Percentiles rank a stretch among this genome's conserved stretches.
phyloP scores from a whole-genome alignment of 2,888 invertebrate genomes.

The Acholoe squamosa region DNA sequence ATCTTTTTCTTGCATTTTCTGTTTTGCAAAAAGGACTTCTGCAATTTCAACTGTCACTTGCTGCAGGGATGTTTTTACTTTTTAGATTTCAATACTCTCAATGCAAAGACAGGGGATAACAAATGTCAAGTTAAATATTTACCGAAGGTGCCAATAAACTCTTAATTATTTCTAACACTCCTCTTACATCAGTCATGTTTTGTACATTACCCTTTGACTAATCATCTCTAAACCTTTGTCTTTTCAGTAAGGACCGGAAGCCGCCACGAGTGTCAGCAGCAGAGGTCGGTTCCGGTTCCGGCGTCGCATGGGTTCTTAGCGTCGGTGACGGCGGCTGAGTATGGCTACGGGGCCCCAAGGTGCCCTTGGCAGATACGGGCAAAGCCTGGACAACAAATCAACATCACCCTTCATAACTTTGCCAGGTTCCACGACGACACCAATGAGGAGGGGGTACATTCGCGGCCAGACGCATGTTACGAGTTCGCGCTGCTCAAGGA shows the following conservation, averaged over 20 bases:
- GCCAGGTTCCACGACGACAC: conserved; percentile 9
- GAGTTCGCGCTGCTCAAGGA: conserved; percentile 55
- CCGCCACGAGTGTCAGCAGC: conserved; percentile 30
- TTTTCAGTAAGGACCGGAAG: conserved; percentile 42
- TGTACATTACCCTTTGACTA: no score
- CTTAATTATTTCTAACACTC: no score
- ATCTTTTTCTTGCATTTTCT: no score
- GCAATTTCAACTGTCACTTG: no score
- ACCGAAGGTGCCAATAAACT: no score
- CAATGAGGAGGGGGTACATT: neutral
- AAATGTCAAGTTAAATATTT: no score
- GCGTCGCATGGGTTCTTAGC: conserved; percentile 33
- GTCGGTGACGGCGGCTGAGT: conserved; percentile 40
- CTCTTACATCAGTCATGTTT: no score
- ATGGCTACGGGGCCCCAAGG: conserved; percentile 21
- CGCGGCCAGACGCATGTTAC: conserved; percentile 56
- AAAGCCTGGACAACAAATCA: conserved; percentile 40
- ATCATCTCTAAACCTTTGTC: neutral
- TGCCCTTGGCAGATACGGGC: conserved; percentile 49
- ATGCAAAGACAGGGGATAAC: no score
- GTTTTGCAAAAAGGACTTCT: no score
- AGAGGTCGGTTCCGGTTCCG: conserved; percentile 12
- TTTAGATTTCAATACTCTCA: no score
- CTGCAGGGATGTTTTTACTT: no score
- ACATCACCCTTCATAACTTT: conserved; percentile 57